Base-by-base conservation (phyloP, 2,113 vertebrate species). In the Microcebus jonahi region DNA sequence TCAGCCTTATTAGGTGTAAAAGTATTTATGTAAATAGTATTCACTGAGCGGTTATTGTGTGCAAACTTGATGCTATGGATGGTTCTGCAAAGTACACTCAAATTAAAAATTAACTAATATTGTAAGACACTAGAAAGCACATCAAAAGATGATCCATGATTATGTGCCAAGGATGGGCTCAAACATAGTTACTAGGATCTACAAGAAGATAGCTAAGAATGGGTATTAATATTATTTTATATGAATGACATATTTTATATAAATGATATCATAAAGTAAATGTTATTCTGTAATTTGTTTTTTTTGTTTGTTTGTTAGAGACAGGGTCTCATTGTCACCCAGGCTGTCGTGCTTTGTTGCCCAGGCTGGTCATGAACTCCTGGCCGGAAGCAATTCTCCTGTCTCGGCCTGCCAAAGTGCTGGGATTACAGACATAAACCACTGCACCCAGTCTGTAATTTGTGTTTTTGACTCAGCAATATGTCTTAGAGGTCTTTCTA, bases 1-100 rank as follows among this genome's bases (percentile, higher is more conserved):
- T 4, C 8, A n/a, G 21, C 67, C 36, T 61, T 87, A n/a, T 81
- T 65, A 79, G 85, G 45, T 36, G 11, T 71, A 90, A 77, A 80
- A 68, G 29, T 71, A 82, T 93, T 88, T 91, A 39, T 86, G 45
- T 88, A 81, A 93, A 34, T 84, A 59, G 34, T 81, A 90, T 76
- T 83, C 23, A 53, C 39, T 55, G 39, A n/a, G 17, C 82, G 67
- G 59, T 91, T 81, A 87, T 57, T 94, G 63, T 80, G 36, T 53
- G 79, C 12, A 18, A 29, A 68, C 6, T 59, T 61, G 42, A 29
- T 90, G 57, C 17, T 34, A 8, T 48, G 68, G 55, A 20, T 23
- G 8, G 25, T 91, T 84, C 55, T 61, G 34, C 20, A 83, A 71
- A 84, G 21, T 80, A 48, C 13, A 63, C 17, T 15, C 34, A 90